A percentile compares a stretch with the other conserved stretches of the same genome.
phyloP scores from a whole-genome alignment of 1,140 invertebrate genomes.

The Saccostrea glomerata region DNA sequence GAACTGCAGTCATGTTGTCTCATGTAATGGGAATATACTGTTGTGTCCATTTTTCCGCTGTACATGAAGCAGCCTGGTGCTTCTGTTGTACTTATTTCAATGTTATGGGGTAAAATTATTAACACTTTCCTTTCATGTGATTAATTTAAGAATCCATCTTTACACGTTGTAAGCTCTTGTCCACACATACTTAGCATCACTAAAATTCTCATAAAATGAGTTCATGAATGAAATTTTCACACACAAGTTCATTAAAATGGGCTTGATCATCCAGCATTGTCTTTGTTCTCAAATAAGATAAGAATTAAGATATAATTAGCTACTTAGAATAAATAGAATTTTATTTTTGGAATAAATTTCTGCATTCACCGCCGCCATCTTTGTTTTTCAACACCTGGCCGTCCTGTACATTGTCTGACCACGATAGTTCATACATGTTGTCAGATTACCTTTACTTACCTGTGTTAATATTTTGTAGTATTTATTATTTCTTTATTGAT shows the following conservation, averaged over 20 bases:
- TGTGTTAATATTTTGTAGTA: constrained; percentile 22
- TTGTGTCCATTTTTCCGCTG: background rate
- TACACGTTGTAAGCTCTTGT: background rate
- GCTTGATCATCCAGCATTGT: background rate
- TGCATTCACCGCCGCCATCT: background rate
- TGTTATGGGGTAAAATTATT: constrained; percentile 9
- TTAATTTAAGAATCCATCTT: background rate
- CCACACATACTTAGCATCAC: background rate
- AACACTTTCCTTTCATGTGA: background rate
- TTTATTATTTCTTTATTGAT: constrained; percentile 33
- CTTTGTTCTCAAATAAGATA: background rate
- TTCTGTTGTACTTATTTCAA: background rate
- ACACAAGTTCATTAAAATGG: background rate
- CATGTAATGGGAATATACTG: constrained; percentile 2
- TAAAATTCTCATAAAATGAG: constrained; percentile 7
- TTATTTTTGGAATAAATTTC: background rate
- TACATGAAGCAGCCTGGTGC: background rate
- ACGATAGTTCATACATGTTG: background rate
- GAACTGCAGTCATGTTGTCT: constrained; percentile 12
- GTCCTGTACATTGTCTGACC: background rate
- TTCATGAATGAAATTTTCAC: background rate
- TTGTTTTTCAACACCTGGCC: background rate
- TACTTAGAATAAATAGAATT: background rate
- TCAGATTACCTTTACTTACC: background rate
- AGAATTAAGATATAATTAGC: background rate